phyloP scores from a whole-genome alignment of 2,888 invertebrate species.

The Gerosis bhagava region DNA sequence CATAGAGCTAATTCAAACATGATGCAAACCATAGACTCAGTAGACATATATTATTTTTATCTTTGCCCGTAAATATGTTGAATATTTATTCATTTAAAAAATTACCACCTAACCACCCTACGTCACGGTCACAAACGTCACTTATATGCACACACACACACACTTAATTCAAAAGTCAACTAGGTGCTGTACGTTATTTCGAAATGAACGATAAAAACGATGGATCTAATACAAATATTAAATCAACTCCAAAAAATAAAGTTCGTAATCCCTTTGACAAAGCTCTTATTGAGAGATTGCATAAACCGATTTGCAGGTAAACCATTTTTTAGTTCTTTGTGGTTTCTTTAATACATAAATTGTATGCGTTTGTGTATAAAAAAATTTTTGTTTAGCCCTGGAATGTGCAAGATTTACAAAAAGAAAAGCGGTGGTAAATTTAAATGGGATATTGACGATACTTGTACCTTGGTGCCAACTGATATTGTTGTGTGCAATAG shows the following conservation, averaged over 20 bases:
- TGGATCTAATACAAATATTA: conserved; percentile 51
- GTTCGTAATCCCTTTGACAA: conserved; percentile 87
- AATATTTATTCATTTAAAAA: too few relatives aligned
- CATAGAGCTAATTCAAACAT: too few relatives aligned
- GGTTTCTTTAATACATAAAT: not conserved
- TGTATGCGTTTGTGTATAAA: not conserved
- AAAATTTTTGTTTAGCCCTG: conserved; percentile 52
- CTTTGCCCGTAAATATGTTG: too few relatives aligned
- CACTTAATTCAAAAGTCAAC: too few relatives aligned
- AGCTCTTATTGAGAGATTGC: conserved; percentile 84
- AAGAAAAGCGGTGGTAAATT: conserved; percentile 60
- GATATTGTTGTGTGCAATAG: conserved; percentile 86
- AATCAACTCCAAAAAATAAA: conserved; percentile 68
- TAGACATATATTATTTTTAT: too few relatives aligned
- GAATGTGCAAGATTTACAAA: conserved; percentile 78
- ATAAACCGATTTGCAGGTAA: conserved; percentile 87
- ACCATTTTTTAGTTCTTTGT: not conserved
- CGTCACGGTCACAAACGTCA: too few relatives aligned
- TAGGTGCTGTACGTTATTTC: conserved; percentile 30
- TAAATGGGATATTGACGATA: conserved; percentile 87
- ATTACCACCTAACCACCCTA: too few relatives aligned
- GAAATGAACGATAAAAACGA: conserved; percentile 71
- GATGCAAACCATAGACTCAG: too few relatives aligned
- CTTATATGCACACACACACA: too few relatives aligned
- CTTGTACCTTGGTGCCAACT: conserved; percentile 85